Evolutionary conservation across 2,888 invertebrate genomes (phyloP), one percentile per base, ranked within the genome.

Genomic region (Leptinotarsa juncta): DNA sequence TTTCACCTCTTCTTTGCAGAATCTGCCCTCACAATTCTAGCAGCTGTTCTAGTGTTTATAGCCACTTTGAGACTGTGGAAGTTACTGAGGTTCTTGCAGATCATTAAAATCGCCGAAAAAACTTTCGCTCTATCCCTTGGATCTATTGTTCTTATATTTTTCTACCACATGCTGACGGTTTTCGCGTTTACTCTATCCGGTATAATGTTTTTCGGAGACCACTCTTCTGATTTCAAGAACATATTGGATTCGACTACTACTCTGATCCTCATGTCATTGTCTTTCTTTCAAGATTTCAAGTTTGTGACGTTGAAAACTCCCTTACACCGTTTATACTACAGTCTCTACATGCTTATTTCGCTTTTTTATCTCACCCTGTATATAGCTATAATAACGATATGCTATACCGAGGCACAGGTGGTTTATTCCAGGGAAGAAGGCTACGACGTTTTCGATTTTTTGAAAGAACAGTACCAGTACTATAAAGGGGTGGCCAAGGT

Each of bases 51-150:
- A 62, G 80, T 86, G 14, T 81, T 83, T 70, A 69, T 85, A 15
- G 82, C 84, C 2, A 86, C 85, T 7, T 71, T 85, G 7, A 81
- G 85, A 16, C 70, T 85, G 0, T 86, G 85, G 86, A 84, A 83
- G 66, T 72, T 86, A 60, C 74, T 86, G 18, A 77, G 84, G 75
- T 85, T 83, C 72, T 75, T 83, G 65, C 16, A 78, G 3, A 83
- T 85, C 51, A 83, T 85, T 69, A 78, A 79, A 72, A 73, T 84
- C 18, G 80, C 81, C 4, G 85, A 85, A 72, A 80, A 80, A 73
- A 85, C 85, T 32, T 74, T 85, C 14, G 12, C 69, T 10, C 70
- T 81, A 5, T 77, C 83, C 2, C 67, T 77, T 1, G 53, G 67
- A 16, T 77, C 82, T 7, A 67, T 85, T 16, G 67, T 83, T 5